Conservation (phyloP, 1,140 invertebrate species). For the Fopius arisanus region DNA sequence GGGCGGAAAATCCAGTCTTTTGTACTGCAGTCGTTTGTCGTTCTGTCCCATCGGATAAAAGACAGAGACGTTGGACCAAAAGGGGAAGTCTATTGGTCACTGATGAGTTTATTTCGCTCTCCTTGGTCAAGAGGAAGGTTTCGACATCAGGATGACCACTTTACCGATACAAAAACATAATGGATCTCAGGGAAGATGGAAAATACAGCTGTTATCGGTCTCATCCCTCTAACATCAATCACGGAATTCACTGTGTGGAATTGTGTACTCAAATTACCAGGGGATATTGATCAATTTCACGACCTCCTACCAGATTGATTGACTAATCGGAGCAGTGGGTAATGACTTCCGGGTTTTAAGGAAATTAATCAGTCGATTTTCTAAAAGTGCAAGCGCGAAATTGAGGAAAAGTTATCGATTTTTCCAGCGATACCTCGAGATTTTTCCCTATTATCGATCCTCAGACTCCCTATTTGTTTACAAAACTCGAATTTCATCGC, state of each 20-base stretch:
- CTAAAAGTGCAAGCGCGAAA: no score
- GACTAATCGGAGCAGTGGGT: not conserved
- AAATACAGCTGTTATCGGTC: not conserved
- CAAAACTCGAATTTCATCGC: no score
- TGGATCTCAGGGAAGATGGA: conserved; percentile 8
- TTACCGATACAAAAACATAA: conserved; percentile 23
- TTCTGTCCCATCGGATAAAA: not conserved
- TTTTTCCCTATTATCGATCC: no score
- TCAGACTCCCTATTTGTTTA: no score
- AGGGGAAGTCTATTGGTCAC: conserved; percentile 35
- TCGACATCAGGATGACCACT: conserved; percentile 26
- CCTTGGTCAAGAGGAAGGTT: conserved; percentile 14
- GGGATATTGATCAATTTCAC: not conserved
- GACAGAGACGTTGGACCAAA: conserved; percentile 1
- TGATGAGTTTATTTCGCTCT: conserved; percentile 40
- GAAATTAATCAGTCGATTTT: no score
- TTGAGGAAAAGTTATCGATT: no score
- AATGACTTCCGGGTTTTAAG: no score
- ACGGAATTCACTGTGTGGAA: not conserved
- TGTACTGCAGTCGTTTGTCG: not conserved
- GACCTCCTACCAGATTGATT: not conserved
- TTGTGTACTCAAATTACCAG: not conserved
- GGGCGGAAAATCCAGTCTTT: not conserved
- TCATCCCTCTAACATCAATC: not conserved
- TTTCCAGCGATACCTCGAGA: no score